Conservation (phyloP, 2,113 vertebrate genomes). For the Mohoua ochrocephala region DNA sequence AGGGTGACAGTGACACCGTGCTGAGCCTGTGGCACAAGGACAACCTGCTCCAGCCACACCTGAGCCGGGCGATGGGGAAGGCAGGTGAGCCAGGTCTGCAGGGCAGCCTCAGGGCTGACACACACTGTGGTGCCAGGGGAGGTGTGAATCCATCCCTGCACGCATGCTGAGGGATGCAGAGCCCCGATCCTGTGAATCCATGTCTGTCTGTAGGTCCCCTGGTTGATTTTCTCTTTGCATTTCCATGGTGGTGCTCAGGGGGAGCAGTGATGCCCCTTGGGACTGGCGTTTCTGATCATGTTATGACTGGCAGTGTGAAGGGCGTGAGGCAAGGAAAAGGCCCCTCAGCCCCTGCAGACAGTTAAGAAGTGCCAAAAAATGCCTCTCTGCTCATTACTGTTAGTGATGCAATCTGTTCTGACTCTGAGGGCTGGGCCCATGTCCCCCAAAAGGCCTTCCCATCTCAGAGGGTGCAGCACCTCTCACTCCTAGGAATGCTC, state of each 20-base stretch:
- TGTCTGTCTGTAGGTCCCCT: background rate
- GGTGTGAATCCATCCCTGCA: background rate
- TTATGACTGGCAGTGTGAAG: background rate
- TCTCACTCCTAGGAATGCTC: background rate
- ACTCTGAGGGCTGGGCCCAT: background rate
- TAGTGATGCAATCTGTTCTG: background rate
- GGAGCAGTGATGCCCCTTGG: background rate
- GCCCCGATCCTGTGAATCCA: background rate
- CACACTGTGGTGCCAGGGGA: background rate
- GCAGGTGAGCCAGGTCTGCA: fast-evolving
- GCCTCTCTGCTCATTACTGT: background rate
- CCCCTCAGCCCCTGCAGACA: background rate
- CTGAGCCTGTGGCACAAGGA: background rate
- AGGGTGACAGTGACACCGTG: background rate
- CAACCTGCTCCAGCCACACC: background rate
- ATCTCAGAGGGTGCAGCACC: background rate
- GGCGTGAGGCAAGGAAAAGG: background rate
- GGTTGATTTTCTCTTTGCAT: background rate
- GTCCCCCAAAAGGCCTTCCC: background rate
- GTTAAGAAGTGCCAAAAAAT: background rate
- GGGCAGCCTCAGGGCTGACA: background rate
- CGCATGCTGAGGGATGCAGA: fast-evolving
- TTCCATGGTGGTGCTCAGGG: background rate
- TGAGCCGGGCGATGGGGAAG: background rate
- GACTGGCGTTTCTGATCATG: background rate